These are phyloP conservation scores for Heliothis virescens DNA, from an alignment of 1,140 invertebrate species.

Conservation along the genomic window DNA sequence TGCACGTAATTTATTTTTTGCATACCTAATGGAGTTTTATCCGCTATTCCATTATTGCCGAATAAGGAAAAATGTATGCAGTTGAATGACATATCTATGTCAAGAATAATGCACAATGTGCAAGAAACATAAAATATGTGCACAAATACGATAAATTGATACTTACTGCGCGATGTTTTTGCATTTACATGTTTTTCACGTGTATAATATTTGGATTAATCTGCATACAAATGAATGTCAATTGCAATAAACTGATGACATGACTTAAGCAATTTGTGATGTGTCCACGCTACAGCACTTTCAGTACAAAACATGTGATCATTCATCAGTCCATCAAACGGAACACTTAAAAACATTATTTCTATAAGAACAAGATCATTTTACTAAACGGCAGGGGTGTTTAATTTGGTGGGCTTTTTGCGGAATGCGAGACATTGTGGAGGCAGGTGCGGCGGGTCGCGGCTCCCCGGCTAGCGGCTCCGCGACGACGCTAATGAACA, in stretches of 20 bases:
- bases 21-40: neutral
- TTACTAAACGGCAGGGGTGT: slow-evolving; percentile 56
- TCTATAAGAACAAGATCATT: slow-evolving; percentile 39
- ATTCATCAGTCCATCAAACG: slow-evolving; percentile 32
- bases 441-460: slow-evolving; percentile 73
- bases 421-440: slow-evolving; percentile 73
- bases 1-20: neutral
- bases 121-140: neutral
- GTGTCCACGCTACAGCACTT: slow-evolving; percentile 2
- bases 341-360: slow-evolving; percentile 36
- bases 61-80: neutral
- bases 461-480: slow-evolving; percentile 53
- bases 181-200: slow-evolving; percentile 1
- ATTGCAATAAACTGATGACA: slow-evolving; percentile 15
- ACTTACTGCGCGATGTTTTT: slow-evolving; percentile 8
- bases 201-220: slow-evolving; percentile 23
- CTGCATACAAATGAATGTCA: slow-evolving; percentile 21
- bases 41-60: neutral
- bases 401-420: slow-evolving; percentile 62
- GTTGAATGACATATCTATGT: neutral
- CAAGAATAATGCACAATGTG: neutral
- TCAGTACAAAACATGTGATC: slow-evolving; percentile 27
- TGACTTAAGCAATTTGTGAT: slow-evolving; percentile 36
- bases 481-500: slow-evolving; percentile 82
- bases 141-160: slow-evolving; percentile 11